Evolutionary conservation across 2,113 vertebrate genomes (phyloP), one percentile per base, ranked within the genome.

Genomic region (Caranx ignobilis): DNA sequence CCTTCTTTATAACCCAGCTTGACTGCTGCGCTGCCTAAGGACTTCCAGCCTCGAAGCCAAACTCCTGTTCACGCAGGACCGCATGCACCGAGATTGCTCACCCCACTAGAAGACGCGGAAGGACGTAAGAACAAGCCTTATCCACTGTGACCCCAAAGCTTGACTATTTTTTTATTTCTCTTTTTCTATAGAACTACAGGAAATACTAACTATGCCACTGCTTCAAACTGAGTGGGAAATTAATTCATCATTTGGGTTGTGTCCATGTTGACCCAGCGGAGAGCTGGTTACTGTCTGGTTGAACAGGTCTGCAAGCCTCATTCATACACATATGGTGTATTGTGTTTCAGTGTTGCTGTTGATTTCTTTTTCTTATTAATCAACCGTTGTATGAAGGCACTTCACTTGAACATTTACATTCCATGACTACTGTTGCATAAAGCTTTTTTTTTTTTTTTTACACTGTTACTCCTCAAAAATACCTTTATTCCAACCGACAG

Each of bases 111-210:
- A 61, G 47, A 81, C 19, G 19, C 56, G 18, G 75, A 64, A 32
- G 67, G 79, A 87, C 68, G 48, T 55, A 57, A 88, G 79, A 86
- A 88, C 82, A 84, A 86, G 91, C 92, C 90, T 91, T 91, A 90
- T 85, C 87, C 90, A 91, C 92, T 92, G 92, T 93, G 91, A 91
- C 82, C 85, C 83, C 84, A 86, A 92, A 91, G 88, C 76, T 81
- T 76, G 65, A 89, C 47, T 79, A 63, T 84, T 85, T 84, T 88
- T 61, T 71, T 70, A 55, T 57, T 75, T 43, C 71, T 61, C 13
- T 78, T 87, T 82, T 73, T 26, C 26, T 79, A 71, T 83, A 79
- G 70, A 78, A 67, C 69, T 76, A 78, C 12, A 64, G 72, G 35
- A 86, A 77, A 75, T 50, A 39, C 11, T 76, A 55, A 84, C 55